Base-by-base conservation (phyloP, 2,797 vertebrate genomes). In the Kryptopterus vitreolus region DNA sequence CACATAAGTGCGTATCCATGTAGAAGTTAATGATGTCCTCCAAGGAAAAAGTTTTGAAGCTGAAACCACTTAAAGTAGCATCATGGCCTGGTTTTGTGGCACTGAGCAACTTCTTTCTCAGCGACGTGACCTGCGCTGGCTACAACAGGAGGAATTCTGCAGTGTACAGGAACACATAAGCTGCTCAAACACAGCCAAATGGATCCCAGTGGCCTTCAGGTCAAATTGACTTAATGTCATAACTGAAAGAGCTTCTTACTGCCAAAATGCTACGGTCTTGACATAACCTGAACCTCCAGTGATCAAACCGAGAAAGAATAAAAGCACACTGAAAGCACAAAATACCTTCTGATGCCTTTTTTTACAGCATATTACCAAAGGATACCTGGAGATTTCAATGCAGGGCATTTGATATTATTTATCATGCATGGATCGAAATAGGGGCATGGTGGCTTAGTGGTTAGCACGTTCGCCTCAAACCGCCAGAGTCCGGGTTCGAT, bases 211-310 rank as follows among this genome's bases (percentile, higher is more conserved):
- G 52, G 52, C 70, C 31, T 5, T 20, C 52, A 75, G 72, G 57
- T 61, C 72, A 59, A 59, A 75, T 75, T 75, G 72, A 75, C 55
- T 75, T 75, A 46, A 59, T 20, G 38, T 75, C 55, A 61, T 29
- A 12, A 48, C 38, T 75, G 16, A 46, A 61, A 75, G 24, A 61
- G 57, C 35, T 61, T 61, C 38, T 46, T 24, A 13, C 24, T 29
- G 33, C 38, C 38, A 59, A 75, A 20, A 35, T 43, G 33, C 15
- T 9, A 46, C 20, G 22, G 55, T 59, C 55, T 74, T 74, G 72
- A 74, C 55, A 74, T 59, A 74, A 59, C 35, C 35, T 48, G 35
- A 38, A 59, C 35, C 15, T 48, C 22, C 46, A 12, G 57, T 57
- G 11, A 43, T 26, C 71, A 58, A 59, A 29, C 31, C 26, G 22